Conservation (phyloP, 2,888 invertebrate genomes). For the Deladenus siricidicola region DNA sequence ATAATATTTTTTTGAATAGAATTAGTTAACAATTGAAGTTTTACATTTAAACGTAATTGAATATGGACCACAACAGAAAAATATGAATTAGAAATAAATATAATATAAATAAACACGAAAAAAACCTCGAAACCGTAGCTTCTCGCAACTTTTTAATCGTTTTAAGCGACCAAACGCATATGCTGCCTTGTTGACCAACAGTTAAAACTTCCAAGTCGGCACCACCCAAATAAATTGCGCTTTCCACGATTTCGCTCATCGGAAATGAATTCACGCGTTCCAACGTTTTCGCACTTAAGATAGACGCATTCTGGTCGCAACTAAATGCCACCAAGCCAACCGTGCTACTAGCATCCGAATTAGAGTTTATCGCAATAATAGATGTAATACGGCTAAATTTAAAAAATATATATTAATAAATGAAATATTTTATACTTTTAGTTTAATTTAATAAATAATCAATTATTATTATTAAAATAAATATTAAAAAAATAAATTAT, state of each 20-base stretch:
- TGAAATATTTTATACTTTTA: too few species aligned
- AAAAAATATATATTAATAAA: too few species aligned
- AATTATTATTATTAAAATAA: too few species aligned
- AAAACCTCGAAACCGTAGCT: background rate
- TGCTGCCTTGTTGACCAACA: slow-evolving; percentile 42
- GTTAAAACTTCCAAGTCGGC: slow-evolving; percentile 36
- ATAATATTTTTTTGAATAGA: too few species aligned
- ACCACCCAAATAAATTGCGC: slow-evolving; percentile 21
- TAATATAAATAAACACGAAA: too few species aligned
- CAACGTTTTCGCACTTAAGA: slow-evolving; percentile 37
- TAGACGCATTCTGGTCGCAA: slow-evolving; percentile 40
- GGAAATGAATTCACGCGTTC: slow-evolving; percentile 32
- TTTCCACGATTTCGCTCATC: slow-evolving; percentile 37
- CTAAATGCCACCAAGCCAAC: slow-evolving; percentile 29
- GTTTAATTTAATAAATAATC: too few species aligned
- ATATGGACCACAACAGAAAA: too few species aligned
- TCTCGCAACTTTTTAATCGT: slow-evolving; percentile 7
- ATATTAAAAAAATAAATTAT: too few species aligned
- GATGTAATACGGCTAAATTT: slow-evolving; percentile 17
- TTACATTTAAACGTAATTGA: too few species aligned
- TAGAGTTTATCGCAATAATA: slow-evolving; percentile 6
- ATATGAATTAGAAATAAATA: too few species aligned
- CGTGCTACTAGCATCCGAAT: background rate
- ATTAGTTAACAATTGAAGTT: too few species aligned
- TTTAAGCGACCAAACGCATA: slow-evolving; percentile 39